These are phyloP conservation scores for Chirona hameri DNA, from an alignment of 2,888 invertebrate genomes.

Conservation along the genomic window DNA sequence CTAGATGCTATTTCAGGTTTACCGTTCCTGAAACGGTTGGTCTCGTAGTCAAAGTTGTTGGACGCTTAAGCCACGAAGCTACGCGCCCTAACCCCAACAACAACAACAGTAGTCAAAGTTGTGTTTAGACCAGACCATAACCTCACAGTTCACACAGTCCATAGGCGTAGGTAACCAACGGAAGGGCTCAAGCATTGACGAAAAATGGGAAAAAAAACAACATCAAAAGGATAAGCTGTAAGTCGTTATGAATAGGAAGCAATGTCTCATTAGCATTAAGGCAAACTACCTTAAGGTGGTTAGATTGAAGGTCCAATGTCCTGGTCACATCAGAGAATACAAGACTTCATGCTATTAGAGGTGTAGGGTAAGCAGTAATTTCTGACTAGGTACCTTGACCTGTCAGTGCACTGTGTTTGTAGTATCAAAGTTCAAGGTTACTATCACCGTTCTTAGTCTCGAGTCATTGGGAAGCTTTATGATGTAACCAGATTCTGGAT, in stretches of 20 bases:
- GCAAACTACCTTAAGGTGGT: neutral
- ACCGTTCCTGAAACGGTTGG: too few species aligned
- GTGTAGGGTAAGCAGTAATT: neutral
- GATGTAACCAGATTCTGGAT: too few species aligned
- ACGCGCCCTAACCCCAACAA: too few species aligned
- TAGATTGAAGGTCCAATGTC: neutral
- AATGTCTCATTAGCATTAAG: neutral
- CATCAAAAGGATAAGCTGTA: slow-evolving; percentile 13
- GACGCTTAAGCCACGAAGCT: too few species aligned
- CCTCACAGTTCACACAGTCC: neutral
- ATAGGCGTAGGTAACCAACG: too few species aligned
- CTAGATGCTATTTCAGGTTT: too few species aligned
- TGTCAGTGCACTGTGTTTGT: neutral
- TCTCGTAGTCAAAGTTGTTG: too few species aligned
- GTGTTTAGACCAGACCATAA: too few species aligned
- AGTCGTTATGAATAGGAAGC: neutral
- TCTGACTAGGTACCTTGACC: neutral
- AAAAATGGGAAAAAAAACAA: neutral
- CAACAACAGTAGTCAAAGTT: too few species aligned
- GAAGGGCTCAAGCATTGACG: neutral
- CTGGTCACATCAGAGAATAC: neutral
- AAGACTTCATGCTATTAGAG: neutral
- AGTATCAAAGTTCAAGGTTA: too few species aligned
- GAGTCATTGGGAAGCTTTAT: too few species aligned
- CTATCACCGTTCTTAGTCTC: too few species aligned